phyloP scores from a whole-genome alignment of 1,140 invertebrate genomes.

The Euwallacea fornicatus region DNA sequence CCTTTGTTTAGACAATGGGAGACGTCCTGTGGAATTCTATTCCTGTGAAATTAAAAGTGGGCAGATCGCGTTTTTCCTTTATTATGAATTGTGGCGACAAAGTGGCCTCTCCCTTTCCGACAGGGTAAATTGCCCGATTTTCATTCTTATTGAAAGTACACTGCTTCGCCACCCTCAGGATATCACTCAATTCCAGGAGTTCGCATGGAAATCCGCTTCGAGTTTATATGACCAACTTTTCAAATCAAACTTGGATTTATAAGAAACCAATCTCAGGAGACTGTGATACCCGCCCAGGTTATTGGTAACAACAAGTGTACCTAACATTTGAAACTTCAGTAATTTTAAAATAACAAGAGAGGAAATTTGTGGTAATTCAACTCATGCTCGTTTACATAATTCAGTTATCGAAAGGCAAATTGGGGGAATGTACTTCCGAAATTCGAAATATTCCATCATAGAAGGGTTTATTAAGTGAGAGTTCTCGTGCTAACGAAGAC shows the following conservation, averaged over 20 bases:
- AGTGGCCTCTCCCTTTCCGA: too few species aligned
- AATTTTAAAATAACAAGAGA: neutral
- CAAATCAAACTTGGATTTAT: too few species aligned
- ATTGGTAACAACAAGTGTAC: neutral
- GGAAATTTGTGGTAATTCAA: neutral
- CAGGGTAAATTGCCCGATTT: too few species aligned
- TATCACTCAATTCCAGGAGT: too few species aligned
- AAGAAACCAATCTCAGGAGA: too few species aligned
- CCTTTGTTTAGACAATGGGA: slow-evolving; percentile 29
- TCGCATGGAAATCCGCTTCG: too few species aligned
- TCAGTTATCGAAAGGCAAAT: slow-evolving; percentile 1
- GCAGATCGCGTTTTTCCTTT: neutral
- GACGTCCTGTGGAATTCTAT: neutral
- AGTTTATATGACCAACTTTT: too few species aligned
- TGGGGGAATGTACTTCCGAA: neutral
- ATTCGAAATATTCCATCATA: neutral
- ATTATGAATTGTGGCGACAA: too few species aligned
- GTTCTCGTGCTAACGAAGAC: neutral
- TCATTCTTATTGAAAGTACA: too few species aligned
- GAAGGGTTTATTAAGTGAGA: slow-evolving; percentile 1
- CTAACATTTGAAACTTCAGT: neutral
- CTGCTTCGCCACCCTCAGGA: too few species aligned
- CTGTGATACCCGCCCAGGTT: too few species aligned
- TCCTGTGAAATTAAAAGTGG: slow-evolving; percentile 1
- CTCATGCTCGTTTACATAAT: neutral